phyloP scores from a whole-genome alignment of 2,113 vertebrate species.

The Oryzias javanicus region DNA sequence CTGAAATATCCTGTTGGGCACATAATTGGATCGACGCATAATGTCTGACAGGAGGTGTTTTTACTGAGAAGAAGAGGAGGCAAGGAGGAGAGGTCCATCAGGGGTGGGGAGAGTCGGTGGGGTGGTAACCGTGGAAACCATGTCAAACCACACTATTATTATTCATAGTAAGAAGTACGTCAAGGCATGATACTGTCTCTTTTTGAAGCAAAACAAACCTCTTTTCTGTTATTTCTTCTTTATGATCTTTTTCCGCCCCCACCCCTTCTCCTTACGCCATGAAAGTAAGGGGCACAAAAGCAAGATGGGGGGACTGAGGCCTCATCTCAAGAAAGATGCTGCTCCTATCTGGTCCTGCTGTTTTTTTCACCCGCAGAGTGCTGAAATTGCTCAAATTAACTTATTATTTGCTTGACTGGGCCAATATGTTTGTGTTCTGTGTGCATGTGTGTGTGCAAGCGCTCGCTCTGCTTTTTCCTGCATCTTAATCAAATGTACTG shows the following conservation, averaged over 20 bases:
- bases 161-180: slow-evolving; percentile 48
- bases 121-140: slow-evolving; percentile 58
- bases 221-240: slow-evolving; percentile 9
- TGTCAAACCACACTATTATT: slow-evolving; percentile 54
- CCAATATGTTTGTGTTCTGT: slow-evolving; percentile 80
- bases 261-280: slow-evolving; percentile 16
- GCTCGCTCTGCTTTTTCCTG: slow-evolving; percentile 36
- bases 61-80: slow-evolving; percentile 40
- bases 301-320: slow-evolving; percentile 24
- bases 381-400: slow-evolving; percentile 84
- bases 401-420: slow-evolving; percentile 85
- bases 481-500: slow-evolving; percentile 74
- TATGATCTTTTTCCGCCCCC: slow-evolving; percentile 13
- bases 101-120: slow-evolving; percentile 22
- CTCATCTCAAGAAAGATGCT: slow-evolving; percentile 65
- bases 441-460: slow-evolving; percentile 54
- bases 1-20: slow-evolving; percentile 63
- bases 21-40: slow-evolving; percentile 74
- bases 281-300: slow-evolving; percentile 38
- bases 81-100: slow-evolving; percentile 37
- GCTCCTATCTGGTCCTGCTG: slow-evolving; percentile 71
- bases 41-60: slow-evolving; percentile 61
- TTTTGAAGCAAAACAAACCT: slow-evolving; percentile 47
- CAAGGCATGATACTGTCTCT: slow-evolving; percentile 30
- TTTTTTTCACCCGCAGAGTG: slow-evolving; percentile 76